Evolutionary conservation across 2,888 invertebrate species (phyloP).

Genomic region (Latrodectus elegans): DNA sequence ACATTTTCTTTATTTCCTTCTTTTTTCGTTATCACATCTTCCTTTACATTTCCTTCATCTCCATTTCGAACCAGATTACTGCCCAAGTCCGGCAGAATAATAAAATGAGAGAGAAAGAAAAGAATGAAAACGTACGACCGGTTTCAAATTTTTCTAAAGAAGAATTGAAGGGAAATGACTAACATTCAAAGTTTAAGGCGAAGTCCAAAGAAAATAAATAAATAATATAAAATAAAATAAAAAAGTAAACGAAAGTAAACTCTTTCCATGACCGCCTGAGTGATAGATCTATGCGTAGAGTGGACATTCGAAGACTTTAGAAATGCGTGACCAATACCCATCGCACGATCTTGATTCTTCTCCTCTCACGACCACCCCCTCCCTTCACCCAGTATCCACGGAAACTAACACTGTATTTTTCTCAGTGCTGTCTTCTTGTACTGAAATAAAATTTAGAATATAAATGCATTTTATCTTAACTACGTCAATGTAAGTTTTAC

Average conservation of each 20-base stretch:
- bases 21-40: slow-evolving; percentile 1
- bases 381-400: neutral
- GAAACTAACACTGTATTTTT: no score
- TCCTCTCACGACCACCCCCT: neutral
- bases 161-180: slow-evolving; percentile 66
- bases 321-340: slow-evolving; percentile 62
- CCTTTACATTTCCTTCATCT: slow-evolving; percentile 57
- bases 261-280: slow-evolving; percentile 58
- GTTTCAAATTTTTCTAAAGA: slow-evolving; percentile 62
- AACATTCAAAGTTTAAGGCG: slow-evolving; percentile 66
- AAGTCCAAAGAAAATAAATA: slow-evolving; percentile 44
- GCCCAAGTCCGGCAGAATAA: slow-evolving; percentile 26
- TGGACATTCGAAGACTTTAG: slow-evolving; percentile 63
- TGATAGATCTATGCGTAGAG: slow-evolving; percentile 63
- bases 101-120: slow-evolving; percentile 19
- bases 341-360: slow-evolving; percentile 44
- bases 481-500: no score
- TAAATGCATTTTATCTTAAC: no score
- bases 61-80: slow-evolving; percentile 64
- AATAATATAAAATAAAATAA: slow-evolving; percentile 48
- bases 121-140: slow-evolving; percentile 29
- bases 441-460: neutral
- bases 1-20: no score
- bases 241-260: slow-evolving; percentile 27
- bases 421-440: neutral